These are phyloP conservation scores for Simalia tracyae DNA, from an alignment of 2,797 vertebrate genomes.

Conservation along the genomic window DNA sequence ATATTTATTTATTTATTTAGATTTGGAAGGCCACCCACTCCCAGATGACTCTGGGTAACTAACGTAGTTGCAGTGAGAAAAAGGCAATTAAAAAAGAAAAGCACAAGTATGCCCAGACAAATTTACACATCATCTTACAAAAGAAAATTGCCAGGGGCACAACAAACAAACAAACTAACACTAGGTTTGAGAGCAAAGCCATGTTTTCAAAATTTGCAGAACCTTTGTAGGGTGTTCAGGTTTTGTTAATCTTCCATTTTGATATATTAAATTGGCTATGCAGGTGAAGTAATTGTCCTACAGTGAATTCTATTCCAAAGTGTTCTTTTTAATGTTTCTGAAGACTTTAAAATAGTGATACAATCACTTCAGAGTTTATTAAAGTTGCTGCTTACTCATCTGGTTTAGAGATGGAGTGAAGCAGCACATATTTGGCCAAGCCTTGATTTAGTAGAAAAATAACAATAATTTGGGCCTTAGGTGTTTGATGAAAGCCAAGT, in stretches of 20 bases:
- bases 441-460: slow-evolving; percentile 23
- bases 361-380: neutral
- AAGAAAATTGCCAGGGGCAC: neutral
- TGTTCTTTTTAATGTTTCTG: neutral
- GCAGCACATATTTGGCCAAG: slow-evolving; percentile 18
- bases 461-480: slow-evolving; percentile 11
- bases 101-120: neutral
- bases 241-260: neutral
- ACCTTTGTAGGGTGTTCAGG: neutral
- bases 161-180: neutral
- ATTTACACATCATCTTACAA: neutral
- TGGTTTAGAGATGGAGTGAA: slow-evolving; percentile 11
- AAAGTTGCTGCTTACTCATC: slow-evolving; percentile 1
- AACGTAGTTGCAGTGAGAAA: neutral
- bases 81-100: neutral
- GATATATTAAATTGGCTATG: neutral
- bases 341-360: slow-evolving; percentile 3
- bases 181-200: neutral
- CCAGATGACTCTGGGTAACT: neutral
- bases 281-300: neutral
- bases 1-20: neutral
- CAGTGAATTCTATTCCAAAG: neutral
- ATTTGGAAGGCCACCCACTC: neutral
- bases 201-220: neutral
- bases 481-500: neutral